phyloP scores from a whole-genome alignment of 2,797 vertebrate genomes.

The Austrolebias charrua region DNA sequence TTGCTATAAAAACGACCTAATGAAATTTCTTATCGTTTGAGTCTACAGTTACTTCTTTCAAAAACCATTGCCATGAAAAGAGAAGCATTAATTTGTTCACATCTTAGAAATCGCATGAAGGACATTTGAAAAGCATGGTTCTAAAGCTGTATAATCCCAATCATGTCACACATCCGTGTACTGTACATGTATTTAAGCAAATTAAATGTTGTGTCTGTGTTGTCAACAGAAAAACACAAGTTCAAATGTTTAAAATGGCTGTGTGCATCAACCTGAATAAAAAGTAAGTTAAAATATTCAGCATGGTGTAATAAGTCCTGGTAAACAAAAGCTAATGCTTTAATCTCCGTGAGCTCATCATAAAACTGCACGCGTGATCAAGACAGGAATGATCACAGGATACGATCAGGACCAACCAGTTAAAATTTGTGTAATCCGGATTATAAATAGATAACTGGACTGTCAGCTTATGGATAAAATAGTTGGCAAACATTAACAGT shows the following conservation, averaged over 20 bases:
- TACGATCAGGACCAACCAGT: background rate
- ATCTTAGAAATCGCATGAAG: constrained; percentile 1
- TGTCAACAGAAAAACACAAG: background rate
- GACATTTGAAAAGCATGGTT: background rate
- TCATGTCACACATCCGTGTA: background rate
- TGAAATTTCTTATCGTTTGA: no score
- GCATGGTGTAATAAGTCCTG: constrained; percentile 4
- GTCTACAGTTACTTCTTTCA: no score
- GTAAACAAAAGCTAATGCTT: constrained; percentile 77
- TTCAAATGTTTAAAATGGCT: background rate
- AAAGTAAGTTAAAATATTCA: background rate
- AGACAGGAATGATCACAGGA: constrained; percentile 32
- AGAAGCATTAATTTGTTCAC: background rate
- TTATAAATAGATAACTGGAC: constrained; percentile 34
- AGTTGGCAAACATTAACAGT: constrained; percentile 3
- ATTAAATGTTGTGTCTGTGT: background rate
- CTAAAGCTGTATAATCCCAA: constrained; percentile 6
- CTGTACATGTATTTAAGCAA: background rate
- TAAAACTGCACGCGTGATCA: constrained; percentile 27
- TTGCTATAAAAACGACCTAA: background rate
- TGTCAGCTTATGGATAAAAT: constrained; percentile 17
- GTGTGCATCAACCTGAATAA: background rate
- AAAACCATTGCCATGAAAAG: background rate
- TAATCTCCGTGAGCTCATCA: constrained; percentile 64
- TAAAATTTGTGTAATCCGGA: constrained; percentile 15